These are phyloP conservation scores for Calcarius lapponicus DNA, from an alignment of 2,797 vertebrate species.

Conservation along the genomic window DNA sequence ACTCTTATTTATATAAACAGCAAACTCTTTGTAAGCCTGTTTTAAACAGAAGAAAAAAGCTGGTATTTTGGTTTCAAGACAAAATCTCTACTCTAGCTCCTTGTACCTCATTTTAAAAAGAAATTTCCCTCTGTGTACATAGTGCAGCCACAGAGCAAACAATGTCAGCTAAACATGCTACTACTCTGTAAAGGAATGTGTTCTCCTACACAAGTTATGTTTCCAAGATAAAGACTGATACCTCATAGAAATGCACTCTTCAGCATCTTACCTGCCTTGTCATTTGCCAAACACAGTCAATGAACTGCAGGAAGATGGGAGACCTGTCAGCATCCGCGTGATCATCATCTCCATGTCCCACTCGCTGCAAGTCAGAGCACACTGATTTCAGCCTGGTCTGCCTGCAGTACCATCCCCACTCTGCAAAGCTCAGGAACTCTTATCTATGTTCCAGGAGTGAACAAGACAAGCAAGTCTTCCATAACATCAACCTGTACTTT, in stretches of 20 bases:
- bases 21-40: neutral
- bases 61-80: neutral
- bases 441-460: neutral
- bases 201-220: neutral
- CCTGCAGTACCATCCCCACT: neutral
- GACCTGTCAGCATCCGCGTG: constrained; percentile 94
- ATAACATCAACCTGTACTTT: neutral
- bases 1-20: neutral
- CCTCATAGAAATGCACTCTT: neutral
- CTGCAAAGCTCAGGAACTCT: neutral
- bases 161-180: neutral
- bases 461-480: neutral
- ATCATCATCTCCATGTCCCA: constrained; percentile 92
- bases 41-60: neutral
- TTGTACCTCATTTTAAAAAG: neutral
- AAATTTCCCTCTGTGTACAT: neutral
- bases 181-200: neutral
- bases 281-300: constrained; percentile 99
- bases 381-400: neutral
- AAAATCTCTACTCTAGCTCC: neutral
- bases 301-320: constrained; percentile 95
- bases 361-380: constrained; percentile 75
- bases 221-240: neutral
- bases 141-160: neutral
- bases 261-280: constrained; percentile 84